Evolutionary conservation across 1,140 invertebrate species (phyloP).

Genomic region (Lasioglossum albipes): DNA sequence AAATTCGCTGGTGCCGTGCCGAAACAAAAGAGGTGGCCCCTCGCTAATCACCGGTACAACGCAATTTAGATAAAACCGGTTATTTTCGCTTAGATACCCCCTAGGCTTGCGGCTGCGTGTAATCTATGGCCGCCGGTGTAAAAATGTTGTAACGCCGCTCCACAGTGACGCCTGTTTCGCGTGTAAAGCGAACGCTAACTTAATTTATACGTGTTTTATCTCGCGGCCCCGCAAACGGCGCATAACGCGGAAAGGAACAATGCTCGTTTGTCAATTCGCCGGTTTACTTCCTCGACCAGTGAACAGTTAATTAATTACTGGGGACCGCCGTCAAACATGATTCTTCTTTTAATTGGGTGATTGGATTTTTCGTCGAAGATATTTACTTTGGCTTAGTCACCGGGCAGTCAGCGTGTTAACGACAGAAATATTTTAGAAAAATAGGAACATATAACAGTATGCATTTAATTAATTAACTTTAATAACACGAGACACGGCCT

Average conservation of each 20-base stretch:
- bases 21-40: not conserved
- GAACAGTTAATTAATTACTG: conserved; percentile 13
- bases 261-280: conserved; percentile 21
- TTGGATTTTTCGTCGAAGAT: too few species aligned
- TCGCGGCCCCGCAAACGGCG: not conserved
- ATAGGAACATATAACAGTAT: too few species aligned
- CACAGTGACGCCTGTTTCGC: conserved; percentile 6
- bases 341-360: too few species aligned
- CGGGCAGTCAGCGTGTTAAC: too few species aligned
- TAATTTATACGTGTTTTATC: conserved; percentile 29
- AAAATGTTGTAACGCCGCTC: conserved; percentile 10
- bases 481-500: too few species aligned
- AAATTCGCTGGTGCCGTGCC: not conserved
- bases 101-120: not conserved
- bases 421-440: too few species aligned
- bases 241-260: conserved; percentile 5
- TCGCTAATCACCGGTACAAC: conserved; percentile 17
- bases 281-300: not conserved
- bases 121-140: conserved; percentile 7
- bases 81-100: conserved; percentile 18
- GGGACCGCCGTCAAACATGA: too few species aligned
- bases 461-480: too few species aligned
- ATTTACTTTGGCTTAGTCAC: too few species aligned
- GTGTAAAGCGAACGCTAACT: conserved; percentile 31
- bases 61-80: conserved; percentile 25